Evolutionary conservation across 2,888 invertebrate species (phyloP), one percentile per base, ranked within the genome.

Genomic region (Leucoma salicis): DNA sequence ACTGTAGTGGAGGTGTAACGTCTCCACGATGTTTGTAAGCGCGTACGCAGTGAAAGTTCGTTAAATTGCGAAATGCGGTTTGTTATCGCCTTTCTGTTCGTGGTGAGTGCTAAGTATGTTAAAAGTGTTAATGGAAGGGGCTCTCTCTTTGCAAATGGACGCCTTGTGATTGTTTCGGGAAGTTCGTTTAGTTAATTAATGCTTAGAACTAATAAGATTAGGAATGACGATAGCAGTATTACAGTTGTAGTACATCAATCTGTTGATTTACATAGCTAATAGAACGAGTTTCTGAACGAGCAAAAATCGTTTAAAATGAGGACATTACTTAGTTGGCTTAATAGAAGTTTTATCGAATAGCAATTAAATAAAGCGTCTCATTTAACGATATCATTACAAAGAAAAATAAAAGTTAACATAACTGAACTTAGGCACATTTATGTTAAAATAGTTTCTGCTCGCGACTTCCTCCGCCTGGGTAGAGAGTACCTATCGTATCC

Each of bases 51-150:
- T 87, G 88, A 88, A 88, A 88, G 88, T 87, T 78, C 78, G 79
- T 74, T 85, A 86, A 79, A 67, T 70, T 67, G 72, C 75, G 83
- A 82, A 80, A 86, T 86, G 86, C 82, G 82, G 78, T 73, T 81
- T 74, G 82, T 83, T 75, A 80, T 86, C 80, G 82, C 79, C 79
- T 80, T 86, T 78, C 79, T 89, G 80, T 81, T 87, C 85, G 84
- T 87, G 89, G 89, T 89, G 89, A 89, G 89, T 89, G 85, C 70
- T 75, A 76, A 80, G 78, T 79, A 76, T 72, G 74, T 70, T 73
- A 71, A 71, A 81, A 79, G 79, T 82, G 82, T 65, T 74, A 72
- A 73, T 67, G 61, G 63, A 70, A 72, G 74, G 73, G 75, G 78
- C 67, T 72, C 68, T 70, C 67, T 71, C 63, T 63, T 65, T 57